Evolutionary conservation across 2,888 invertebrate genomes (phyloP).

Genomic region (Caenorhabditis sp.): DNA sequence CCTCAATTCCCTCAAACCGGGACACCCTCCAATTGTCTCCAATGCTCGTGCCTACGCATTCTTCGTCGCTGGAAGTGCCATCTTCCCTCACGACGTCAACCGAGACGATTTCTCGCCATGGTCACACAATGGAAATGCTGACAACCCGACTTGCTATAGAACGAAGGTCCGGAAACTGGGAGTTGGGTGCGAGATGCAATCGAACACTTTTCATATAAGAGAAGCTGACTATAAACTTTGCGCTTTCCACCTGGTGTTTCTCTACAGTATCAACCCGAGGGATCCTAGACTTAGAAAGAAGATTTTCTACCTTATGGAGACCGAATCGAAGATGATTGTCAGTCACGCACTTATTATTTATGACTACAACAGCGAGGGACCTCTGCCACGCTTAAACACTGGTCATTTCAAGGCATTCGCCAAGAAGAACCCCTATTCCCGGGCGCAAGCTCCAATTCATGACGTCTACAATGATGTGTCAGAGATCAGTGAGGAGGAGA

Average conservation of each 20-base stretch:
- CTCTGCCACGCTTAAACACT: slow-evolving; percentile 60
- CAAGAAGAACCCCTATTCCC: slow-evolving; percentile 12
- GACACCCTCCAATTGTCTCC: slow-evolving; percentile 68
- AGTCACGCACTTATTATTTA: slow-evolving; percentile 72
- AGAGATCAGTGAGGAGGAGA: slow-evolving; percentile 62
- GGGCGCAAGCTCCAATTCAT: slow-evolving; percentile 5
- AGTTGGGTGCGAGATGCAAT: slow-evolving; percentile 29
- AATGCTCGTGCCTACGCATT: slow-evolving; percentile 70
- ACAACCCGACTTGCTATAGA: slow-evolving; percentile 67
- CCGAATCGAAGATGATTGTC: slow-evolving; percentile 66
- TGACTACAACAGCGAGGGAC: slow-evolving; percentile 69
- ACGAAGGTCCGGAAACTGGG: slow-evolving; percentile 69
- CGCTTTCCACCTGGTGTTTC: slow-evolving; percentile 65
- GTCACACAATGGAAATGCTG: slow-evolving; percentile 65
- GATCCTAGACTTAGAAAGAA: slow-evolving; percentile 68
- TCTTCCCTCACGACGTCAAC: slow-evolving; percentile 71
- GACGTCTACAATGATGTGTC: slow-evolving; percentile 64
- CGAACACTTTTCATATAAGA: slow-evolving; percentile 20
- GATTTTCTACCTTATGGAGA: slow-evolving; percentile 75
- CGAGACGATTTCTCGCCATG: slow-evolving; percentile 76
- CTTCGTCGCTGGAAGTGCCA: slow-evolving; percentile 66
- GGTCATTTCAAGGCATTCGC: slow-evolving; percentile 49
- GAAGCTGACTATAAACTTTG: slow-evolving; percentile 15
- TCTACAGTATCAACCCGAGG: slow-evolving; percentile 68
- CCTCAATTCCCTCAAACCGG: slow-evolving; percentile 61